Percentiles rank a stretch among this genome's conserved stretches.
Conservation (phyloP, 2,888 invertebrate species). For the Pomacea canaliculata region DNA sequence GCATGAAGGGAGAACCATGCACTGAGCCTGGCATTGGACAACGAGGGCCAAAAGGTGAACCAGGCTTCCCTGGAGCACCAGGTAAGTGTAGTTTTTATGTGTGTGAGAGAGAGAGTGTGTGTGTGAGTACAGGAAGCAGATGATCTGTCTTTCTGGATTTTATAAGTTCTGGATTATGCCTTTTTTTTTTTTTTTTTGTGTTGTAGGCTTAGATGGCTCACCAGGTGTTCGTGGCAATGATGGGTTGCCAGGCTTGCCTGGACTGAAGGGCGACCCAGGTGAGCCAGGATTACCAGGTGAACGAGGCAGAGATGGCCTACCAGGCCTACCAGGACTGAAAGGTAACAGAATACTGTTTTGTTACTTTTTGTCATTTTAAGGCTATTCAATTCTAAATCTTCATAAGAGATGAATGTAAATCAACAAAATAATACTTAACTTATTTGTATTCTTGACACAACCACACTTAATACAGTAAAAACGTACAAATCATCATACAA, state of each 20-base stretch:
- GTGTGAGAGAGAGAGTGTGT: too few species aligned
- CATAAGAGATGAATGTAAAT: neutral
- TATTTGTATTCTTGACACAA: too few species aligned
- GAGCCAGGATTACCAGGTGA: slow-evolving; percentile 75
- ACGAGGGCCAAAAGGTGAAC: slow-evolving; percentile 68
- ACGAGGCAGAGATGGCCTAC: slow-evolving; percentile 53
- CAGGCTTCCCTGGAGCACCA: slow-evolving; percentile 65
- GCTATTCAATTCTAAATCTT: too few species aligned
- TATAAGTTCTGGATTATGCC: too few species aligned
- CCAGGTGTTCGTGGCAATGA: slow-evolving; percentile 45
- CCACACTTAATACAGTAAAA: too few species aligned
- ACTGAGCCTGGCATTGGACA: slow-evolving; percentile 35
- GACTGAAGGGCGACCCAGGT: slow-evolving; percentile 69
- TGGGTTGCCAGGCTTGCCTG: slow-evolving; percentile 54
- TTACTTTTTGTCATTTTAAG: neutral
- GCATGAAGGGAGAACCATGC: slow-evolving; percentile 57
- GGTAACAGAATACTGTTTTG: slow-evolving; percentile 35
- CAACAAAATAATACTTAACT: neutral
- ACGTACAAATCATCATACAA: too few species aligned
- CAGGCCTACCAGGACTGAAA: slow-evolving; percentile 56
- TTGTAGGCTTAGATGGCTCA: slow-evolving; percentile 41
- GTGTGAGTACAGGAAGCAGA: too few species aligned
- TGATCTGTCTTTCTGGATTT: too few species aligned
- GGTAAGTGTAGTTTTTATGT: slow-evolving; percentile 31
- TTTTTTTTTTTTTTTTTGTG: too few species aligned